These are phyloP conservation scores for Doryteuthis pealeii DNA, from an alignment of 1,140 invertebrate species.

Conservation along the genomic window DNA sequence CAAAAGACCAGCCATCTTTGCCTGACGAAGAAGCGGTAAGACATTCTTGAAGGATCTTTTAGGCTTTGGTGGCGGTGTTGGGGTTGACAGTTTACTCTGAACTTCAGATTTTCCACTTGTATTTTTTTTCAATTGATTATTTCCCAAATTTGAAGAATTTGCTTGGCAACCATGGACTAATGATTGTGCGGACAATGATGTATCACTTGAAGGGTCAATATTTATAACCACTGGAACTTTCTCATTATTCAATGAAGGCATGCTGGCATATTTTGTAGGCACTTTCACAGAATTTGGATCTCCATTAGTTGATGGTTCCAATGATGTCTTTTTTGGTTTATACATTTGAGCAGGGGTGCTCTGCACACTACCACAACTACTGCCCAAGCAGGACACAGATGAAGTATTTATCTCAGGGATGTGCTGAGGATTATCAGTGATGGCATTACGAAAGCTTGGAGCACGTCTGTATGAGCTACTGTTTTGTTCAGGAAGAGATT, in stretches of 20 bases:
- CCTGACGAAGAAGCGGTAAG: not conserved
- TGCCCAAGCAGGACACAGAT: not conserved
- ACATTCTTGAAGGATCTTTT: conserved; percentile 1
- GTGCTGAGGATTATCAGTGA: not conserved
- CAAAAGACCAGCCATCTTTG: not conserved
- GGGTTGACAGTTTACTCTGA: too few species aligned
- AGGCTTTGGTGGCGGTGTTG: too few species aligned
- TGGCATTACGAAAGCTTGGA: not conserved
- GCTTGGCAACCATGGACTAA: not conserved
- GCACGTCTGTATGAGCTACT: not conserved
- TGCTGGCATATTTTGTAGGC: conserved; percentile 9
- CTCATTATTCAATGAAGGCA: not conserved
- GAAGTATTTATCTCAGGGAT: not conserved
- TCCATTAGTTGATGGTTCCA: not conserved
- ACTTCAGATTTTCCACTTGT: too few species aligned
- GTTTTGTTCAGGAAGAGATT: not conserved
- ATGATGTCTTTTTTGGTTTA: not conserved
- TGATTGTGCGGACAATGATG: too few species aligned
- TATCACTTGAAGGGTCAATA: too few species aligned
- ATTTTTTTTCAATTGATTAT: not conserved
- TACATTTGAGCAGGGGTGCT: not conserved
- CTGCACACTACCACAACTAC: not conserved
- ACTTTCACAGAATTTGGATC: not conserved
- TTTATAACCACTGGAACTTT: too few species aligned
- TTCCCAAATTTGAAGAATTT: not conserved